Evolutionary conservation across 2,888 invertebrate genomes (phyloP), one percentile per base, ranked within the genome.

Genomic region (Gymnoscelis rufifasciata): DNA sequence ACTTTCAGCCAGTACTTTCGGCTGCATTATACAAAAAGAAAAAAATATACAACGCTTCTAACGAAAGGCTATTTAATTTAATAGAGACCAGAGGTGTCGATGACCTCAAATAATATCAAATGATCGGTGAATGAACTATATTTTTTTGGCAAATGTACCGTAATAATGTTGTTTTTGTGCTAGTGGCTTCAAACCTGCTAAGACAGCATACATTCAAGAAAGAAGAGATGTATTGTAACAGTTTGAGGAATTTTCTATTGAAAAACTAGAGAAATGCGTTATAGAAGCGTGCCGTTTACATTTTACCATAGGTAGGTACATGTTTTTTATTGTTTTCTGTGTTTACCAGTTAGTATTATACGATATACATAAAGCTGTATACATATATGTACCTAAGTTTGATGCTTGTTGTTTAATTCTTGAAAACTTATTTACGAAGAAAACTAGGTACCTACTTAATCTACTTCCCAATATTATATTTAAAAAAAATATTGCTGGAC

Each of bases 1-100:
- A 11, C 11, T 35, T 7, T 11, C 7, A 3, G 0, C 7, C 35
- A 35, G 11, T 7, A 7, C 7, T 35, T 23, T 35, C 35, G 10
- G 35, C 35, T 19, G 19, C 7, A 35, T 2, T 19, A 15, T 35
- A 66, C 71, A 74, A 75, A 66, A 73, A 60, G 63, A 66, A 72
- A 74, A 73, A 71, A 33, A 13, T 13, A 13, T 13, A 33, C 66
- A 70, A 67, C 58, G 62, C 60, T 60, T 62, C 58, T 60, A 64
- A 70, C 68, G 68, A 71, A 76, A 74, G 66, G 64, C 66, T 67
- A 71, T 73, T 78, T 78, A 74, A 74, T 77, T 76, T 75, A 71
- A 71, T 72, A 71, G 69, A 67, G 10, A 35, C 30, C 15, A 60
- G 53, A 59, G 52, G 56, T 62, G 70, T 78, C 74, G 64, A 65